Base-by-base conservation (phyloP, 2,888 invertebrate genomes). In the Bhutanitis thaidina region DNA sequence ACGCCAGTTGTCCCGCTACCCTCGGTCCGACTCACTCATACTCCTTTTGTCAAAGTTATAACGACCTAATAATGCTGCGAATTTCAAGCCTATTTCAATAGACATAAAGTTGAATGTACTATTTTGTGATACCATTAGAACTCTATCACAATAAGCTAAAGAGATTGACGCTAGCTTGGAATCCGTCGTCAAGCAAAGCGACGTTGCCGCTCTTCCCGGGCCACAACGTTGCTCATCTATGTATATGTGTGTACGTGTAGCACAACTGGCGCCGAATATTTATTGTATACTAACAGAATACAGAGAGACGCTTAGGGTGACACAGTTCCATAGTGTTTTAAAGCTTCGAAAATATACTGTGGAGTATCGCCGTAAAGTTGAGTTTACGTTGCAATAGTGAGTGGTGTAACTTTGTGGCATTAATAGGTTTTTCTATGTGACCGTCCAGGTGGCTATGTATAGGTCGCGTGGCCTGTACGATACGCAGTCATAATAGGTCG, bases 241-340 rank as follows among this genome's bases (percentile, higher is more conserved):
- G 84, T 88, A 86, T 88, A 85, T 80, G 85, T 86, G 85, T 87
- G 85, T 76, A 71, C 72, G 80, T 74, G 76, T 77, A 80, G 79
- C 81, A 86, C 88, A 87, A 89, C 88, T 88, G 88, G 85, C 89
- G 85, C 88, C 86, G 86, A 87, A 89, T 89, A 88, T 87, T 89
- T 88, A 88, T 88, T 88, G 88, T 88, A 87, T 88, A 88, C 86
- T 84, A 86, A 87, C 87, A 86, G 84, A 87, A 85, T 79, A 86
- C 86, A 82, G 80, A 74, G 80, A 71, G 65, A 57, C 64, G 75
- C 66, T 84, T 77, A 80, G 83, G 74, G 76, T 73, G 82, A 85
- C 76, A 87, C 66, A 69, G 88, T 85, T 80, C 82, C 72, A 81
- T 71, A 69, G 54, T 60, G 16, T 54, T 49, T 49, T 36, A 51